These are phyloP conservation scores for Carcharodon carcharias DNA, from an alignment of 2,797 vertebrate genomes.

Conservation along the genomic window DNA sequence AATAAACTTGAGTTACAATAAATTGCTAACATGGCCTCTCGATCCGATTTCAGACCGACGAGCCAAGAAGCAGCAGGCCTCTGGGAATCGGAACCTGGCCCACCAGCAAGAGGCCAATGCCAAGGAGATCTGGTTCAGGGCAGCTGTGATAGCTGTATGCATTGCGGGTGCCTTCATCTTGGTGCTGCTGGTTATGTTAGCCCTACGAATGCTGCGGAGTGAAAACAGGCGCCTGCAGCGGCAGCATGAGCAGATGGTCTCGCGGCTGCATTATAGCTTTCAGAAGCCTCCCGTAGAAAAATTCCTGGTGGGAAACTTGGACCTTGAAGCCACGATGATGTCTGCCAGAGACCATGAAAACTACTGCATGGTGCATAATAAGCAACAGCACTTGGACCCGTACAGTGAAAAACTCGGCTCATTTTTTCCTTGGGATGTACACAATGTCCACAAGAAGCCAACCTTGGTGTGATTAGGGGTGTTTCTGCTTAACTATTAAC, in stretches of 20 bases:
- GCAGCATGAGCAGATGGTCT: conserved; percentile 27
- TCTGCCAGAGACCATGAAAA: not conserved
- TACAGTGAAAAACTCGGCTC: not conserved
- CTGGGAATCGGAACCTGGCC: not conserved
- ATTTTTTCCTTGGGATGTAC: conserved; percentile 3
- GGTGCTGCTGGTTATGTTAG: conserved; percentile 37
- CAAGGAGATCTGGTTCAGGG: conserved; percentile 37
- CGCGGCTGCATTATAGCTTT: conserved; percentile 35
- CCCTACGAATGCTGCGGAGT: conserved; percentile 36
- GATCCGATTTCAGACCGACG: not conserved
- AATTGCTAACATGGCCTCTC: not conserved
- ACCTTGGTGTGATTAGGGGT: conserved; percentile 10
- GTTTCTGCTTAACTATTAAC: not conserved
- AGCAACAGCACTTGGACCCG: not conserved
- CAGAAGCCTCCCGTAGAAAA: conserved; percentile 22
- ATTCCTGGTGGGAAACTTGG: not conserved
- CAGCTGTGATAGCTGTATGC: conserved; percentile 37
- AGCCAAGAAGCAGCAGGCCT: not conserved
- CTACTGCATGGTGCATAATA: not conserved
- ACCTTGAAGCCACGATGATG: not conserved
- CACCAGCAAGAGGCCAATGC: not conserved
- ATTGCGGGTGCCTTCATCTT: conserved; percentile 32
- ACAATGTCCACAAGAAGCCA: conserved; percentile 14
- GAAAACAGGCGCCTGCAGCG: conserved; percentile 28
- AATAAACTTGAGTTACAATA: not conserved